Conservation (phyloP, 2,797 vertebrate species). For the Chelmon rostratus region DNA sequence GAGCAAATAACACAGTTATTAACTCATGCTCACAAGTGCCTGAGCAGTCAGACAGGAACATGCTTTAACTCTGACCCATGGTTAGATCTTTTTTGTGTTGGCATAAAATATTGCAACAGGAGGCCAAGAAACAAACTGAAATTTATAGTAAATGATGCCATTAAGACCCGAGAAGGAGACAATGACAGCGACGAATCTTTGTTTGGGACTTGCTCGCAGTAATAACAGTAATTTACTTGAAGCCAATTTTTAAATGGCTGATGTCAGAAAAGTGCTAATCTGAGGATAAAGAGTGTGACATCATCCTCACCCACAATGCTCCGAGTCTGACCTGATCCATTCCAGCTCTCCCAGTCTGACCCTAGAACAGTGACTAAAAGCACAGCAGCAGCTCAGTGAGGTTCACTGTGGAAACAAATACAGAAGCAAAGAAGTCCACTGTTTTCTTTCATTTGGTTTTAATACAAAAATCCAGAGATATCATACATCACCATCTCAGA, state of each 20-base stretch:
- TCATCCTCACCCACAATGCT: background rate
- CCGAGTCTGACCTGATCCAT: background rate
- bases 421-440: conserved; percentile 40
- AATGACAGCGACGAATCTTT: too few relatives aligned
- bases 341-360: background rate
- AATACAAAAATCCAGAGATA: conserved; percentile 87
- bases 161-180: too few relatives aligned
- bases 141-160: too few relatives aligned
- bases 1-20: background rate
- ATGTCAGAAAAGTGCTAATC: too few relatives aligned
- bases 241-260: too few relatives aligned
- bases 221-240: too few relatives aligned
- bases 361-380: background rate
- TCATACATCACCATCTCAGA: conserved; percentile 85
- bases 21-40: background rate
- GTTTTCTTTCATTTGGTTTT: conserved; percentile 79
- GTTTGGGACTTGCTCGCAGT: too few relatives aligned
- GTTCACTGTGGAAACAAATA: background rate
- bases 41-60: background rate
- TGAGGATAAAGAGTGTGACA: background rate
- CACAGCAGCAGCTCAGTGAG: background rate
- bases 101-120: background rate
- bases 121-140: background rate
- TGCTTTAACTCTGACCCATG: too few relatives aligned
- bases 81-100: background rate